These are phyloP conservation scores for Chymomyza amoena DNA, from an alignment of 2,888 invertebrate species.

Conservation along the genomic window DNA sequence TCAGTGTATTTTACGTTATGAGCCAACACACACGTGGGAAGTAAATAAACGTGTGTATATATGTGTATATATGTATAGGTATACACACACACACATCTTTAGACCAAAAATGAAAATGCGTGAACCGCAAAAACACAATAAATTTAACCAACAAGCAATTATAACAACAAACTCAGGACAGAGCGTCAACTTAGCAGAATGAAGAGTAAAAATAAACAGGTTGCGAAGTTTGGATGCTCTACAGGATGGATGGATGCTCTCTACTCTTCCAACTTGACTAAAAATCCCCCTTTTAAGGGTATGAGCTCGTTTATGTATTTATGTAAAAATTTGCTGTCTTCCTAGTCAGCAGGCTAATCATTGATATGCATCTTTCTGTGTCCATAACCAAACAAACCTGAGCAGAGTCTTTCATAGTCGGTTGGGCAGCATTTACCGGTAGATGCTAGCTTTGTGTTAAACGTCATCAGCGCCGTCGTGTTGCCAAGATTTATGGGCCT, in stretches of 20 bases:
- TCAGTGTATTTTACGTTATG: constrained; percentile 61
- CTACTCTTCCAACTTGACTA: too few relatives aligned
- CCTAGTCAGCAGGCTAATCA: too few relatives aligned
- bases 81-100: neutral
- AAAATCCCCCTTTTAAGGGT: too few relatives aligned
- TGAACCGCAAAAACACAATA: constrained; percentile 41
- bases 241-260: neutral
- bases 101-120: constrained; percentile 33
- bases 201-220: neutral
- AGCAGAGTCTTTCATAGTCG: neutral
- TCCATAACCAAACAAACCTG: neutral
- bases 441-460: neutral
- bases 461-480: constrained; percentile 32
- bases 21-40: constrained; percentile 10
- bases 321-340: too few relatives aligned
- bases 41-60: neutral
- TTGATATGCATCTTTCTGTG: neutral
- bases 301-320: too few relatives aligned
- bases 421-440: neutral
- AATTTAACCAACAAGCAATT: constrained; percentile 66
- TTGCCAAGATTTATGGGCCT: constrained; percentile 61
- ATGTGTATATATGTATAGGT: neutral
- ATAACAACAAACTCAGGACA: constrained; percentile 39
- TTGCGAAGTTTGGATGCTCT: neutral
- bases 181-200: constrained; percentile 3